Percentiles rank a stretch among this genome's conserved stretches.
These are phyloP conservation scores for Tautogolabrus adspersus DNA, from an alignment of 2,113 vertebrate species.

Conservation along the genomic window DNA sequence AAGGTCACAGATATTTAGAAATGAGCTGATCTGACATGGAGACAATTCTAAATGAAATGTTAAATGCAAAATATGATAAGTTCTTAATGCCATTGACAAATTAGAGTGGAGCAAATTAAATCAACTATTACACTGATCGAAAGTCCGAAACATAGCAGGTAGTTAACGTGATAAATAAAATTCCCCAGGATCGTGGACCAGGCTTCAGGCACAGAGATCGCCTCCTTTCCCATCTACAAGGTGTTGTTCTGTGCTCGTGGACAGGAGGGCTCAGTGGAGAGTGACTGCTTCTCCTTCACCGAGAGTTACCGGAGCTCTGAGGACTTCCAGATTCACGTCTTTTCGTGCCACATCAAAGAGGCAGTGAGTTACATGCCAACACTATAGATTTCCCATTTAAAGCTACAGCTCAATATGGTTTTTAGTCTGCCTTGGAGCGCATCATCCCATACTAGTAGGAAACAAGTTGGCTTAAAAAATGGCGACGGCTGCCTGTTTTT, in stretches of 20 bases:
- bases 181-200: conserved; percentile 90
- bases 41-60: too few relatives aligned
- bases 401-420: background rate
- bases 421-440: background rate
- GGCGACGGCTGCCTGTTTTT: too few relatives aligned
- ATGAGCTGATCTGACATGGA: too few relatives aligned
- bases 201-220: conserved; percentile 88
- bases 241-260: conserved; percentile 97
- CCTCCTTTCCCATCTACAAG: conserved; percentile 96
- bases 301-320: conserved; percentile 95
- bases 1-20: too few relatives aligned
- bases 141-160: background rate
- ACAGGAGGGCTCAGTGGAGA: conserved; percentile 89
- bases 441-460: too few relatives aligned
- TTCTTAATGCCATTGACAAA: too few relatives aligned
- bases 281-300: conserved; percentile 96
- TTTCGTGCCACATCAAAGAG: conserved; percentile 98
- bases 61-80: too few relatives aligned
- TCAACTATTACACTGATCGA: too few relatives aligned
- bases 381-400: background rate
- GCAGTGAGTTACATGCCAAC: conserved; percentile 87
- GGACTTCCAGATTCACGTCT: conserved; percentile 98
- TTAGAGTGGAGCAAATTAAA: too few relatives aligned
- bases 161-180: background rate
- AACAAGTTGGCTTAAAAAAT: background rate